Conservation (phyloP, 2,113 vertebrate genomes). For the Zosterops borbonicus region DNA sequence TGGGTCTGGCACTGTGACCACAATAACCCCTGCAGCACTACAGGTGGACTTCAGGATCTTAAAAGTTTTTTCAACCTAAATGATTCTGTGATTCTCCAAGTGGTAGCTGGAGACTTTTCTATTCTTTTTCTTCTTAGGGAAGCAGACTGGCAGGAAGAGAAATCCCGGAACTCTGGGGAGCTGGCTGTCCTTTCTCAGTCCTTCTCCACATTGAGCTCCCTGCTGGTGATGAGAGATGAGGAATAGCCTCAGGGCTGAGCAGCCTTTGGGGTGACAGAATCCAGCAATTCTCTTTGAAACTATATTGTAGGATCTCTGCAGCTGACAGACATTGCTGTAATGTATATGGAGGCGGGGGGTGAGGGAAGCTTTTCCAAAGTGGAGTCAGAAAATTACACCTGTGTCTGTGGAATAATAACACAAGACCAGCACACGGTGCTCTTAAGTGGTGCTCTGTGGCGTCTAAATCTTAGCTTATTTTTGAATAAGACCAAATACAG, state of each 20-base stretch:
- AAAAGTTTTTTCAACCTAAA: neutral
- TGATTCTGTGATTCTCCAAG: neutral
- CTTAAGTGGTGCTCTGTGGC: neutral
- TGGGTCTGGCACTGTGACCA: neutral
- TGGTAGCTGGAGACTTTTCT: neutral
- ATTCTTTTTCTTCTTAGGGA: neutral
- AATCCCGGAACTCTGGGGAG: neutral
- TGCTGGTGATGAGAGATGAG: neutral
- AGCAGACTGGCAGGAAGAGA: neutral
- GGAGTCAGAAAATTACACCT: neutral
- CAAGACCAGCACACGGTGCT: neutral
- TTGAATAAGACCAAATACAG: neutral
- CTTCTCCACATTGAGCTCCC: neutral
- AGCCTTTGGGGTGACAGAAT: neutral
- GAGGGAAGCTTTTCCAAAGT: neutral
- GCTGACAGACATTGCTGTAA: neutral
- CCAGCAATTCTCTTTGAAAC: neutral
- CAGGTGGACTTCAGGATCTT: neutral
- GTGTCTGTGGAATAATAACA: neutral
- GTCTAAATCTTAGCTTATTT: neutral
- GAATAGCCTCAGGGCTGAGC: neutral
- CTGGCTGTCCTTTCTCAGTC: neutral
- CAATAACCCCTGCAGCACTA: neutral
- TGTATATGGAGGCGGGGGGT: neutral
- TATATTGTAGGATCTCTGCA: neutral